These are phyloP conservation scores for Ploceus nigricollis DNA, from an alignment of 2,113 vertebrate genomes.

Conservation along the genomic window DNA sequence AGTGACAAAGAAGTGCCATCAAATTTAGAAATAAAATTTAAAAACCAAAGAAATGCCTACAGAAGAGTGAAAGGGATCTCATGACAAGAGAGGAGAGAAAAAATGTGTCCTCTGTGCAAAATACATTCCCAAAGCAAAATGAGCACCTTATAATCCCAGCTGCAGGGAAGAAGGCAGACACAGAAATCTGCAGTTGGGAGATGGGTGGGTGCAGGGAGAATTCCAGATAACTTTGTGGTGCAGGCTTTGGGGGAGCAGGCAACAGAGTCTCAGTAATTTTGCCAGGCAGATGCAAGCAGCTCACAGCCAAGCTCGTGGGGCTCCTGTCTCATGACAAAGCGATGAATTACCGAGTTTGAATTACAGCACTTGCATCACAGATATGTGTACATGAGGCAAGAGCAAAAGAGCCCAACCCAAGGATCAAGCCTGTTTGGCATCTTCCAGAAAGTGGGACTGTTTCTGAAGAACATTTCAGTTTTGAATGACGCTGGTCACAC, in stretches of 20 bases:
- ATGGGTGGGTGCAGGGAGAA: not conserved
- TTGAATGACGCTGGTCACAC: not conserved
- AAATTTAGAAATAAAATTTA: not conserved
- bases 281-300: not conserved
- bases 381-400: rapidly evolving
- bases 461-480: not conserved
- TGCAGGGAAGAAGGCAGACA: not conserved
- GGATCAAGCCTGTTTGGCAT: not conserved
- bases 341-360: rapidly evolving
- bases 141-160: not conserved
- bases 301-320: not conserved
- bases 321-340: rapidly evolving
- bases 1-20: not conserved
- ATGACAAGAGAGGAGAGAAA: not conserved
- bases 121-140: not conserved
- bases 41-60: not conserved
- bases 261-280: too few relatives aligned
- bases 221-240: not conserved
- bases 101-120: not conserved
- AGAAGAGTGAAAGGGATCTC: not conserved
- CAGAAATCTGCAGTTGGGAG: not conserved
- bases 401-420: not conserved
- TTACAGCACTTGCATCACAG: rapidly evolving
- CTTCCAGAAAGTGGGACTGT: not conserved
- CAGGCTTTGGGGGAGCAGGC: not conserved